These are phyloP conservation scores for Eretmochelys imbricata DNA, from an alignment of 2,113 vertebrate species.

Conservation along the genomic window DNA sequence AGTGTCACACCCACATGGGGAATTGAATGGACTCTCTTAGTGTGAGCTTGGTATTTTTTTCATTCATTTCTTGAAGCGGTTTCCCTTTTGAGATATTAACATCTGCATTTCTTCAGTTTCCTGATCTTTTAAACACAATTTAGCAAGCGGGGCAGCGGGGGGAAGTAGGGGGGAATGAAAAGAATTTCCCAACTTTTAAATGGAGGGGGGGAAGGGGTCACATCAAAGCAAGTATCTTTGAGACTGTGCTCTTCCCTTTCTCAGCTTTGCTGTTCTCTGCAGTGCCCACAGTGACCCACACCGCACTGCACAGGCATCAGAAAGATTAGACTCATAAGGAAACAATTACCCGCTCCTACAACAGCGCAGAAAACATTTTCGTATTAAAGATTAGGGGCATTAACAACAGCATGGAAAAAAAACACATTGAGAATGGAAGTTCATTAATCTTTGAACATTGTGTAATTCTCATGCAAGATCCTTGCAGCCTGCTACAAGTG, in stretches of 20 bases:
- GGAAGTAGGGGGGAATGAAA: not conserved
- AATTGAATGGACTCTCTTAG: not conserved
- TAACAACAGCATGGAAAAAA: slow-evolving; percentile 13
- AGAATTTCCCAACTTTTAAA: slow-evolving; percentile 21
- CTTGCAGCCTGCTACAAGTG: slow-evolving; percentile 44
- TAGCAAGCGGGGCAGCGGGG: not conserved
- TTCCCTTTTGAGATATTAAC: slow-evolving; percentile 1
- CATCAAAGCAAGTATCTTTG: not conserved
- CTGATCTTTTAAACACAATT: not conserved
- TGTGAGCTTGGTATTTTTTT: not conserved
- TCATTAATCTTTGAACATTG: slow-evolving; percentile 52
- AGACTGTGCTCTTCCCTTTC: not conserved
- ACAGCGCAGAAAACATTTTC: not conserved
- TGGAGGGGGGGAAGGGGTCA: not conserved
- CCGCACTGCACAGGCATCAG: not conserved
- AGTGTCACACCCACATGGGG: not conserved
- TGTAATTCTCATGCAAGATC: not conserved
- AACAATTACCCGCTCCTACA: slow-evolving; percentile 47
- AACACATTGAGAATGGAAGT: not conserved
- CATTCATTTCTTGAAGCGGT: not conserved
- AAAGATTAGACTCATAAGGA: slow-evolving; percentile 52
- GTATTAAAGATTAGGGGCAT: slow-evolving; percentile 33
- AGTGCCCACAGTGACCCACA: not conserved
- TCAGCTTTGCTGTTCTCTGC: not conserved
- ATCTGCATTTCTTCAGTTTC: not conserved